Evolutionary conservation across 2,113 vertebrate species (phyloP), one percentile per base, ranked within the genome.

Genomic region (Centropristis striata): DNA sequence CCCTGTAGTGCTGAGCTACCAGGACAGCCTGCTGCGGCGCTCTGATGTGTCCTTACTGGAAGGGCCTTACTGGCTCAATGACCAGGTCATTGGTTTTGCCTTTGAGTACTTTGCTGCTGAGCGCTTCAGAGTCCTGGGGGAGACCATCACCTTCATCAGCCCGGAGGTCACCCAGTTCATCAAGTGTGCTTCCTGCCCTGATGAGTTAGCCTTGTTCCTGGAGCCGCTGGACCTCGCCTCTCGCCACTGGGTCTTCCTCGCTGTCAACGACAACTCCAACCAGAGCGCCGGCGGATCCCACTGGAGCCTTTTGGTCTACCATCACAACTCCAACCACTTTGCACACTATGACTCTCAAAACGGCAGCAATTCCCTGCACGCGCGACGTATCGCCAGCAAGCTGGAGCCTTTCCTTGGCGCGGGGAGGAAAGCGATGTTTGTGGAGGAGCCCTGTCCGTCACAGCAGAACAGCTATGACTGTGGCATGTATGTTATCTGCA

Each of bases 391-490:
- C 50, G 96, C 96, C 0, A 90, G 84, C 84, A 98, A 97, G 85
- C 84, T 99, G 49, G 96, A 97, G 82, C 81, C 93, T 54, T 97
- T 98, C 64, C 72, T 99, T 50, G 95, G 90, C 28, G 86, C 84
- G 0, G 88, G 93, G 75, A 94, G 92, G 36, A 95, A 94, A 80
- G 81, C 92, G 9, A 71, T 75, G 64, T 97, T 99, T 1, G 75
- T 92, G 46, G 98, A 99, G 85, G 97, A 99, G 91, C 94, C 92
- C 49, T 95, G 96, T 0, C 98, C 98, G 0, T 93, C 94, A 1
- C 98, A 99, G 93, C 96, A 98, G 89, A 99, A 99, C 94, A 98
- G 97, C 94, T 99, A 98, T 13, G 98, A 99, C 95, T 99, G 98
- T 36, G 98, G 98, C 84, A 99, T 99, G 98, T 99, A 99, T 0